Evolutionary conservation across 1,140 invertebrate genomes (phyloP).

Genomic region (Araneus ventricosus): DNA sequence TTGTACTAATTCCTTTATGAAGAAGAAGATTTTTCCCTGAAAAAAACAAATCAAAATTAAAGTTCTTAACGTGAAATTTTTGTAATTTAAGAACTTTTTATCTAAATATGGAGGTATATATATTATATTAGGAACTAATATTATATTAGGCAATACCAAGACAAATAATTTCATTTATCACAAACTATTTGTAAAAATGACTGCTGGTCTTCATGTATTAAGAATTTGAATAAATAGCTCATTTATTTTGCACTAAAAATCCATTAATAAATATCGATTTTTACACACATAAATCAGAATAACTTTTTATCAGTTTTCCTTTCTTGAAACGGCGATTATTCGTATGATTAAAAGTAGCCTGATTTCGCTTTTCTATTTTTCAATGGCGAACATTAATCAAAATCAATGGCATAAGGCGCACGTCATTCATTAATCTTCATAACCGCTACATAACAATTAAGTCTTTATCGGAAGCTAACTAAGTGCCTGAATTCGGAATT

Average conservation of each 20-base stretch:
- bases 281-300: background rate
- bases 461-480: background rate
- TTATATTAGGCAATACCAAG: no score
- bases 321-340: background rate
- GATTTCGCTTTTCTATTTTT: slow-evolving; percentile 5
- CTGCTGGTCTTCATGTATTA: no score
- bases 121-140: no score
- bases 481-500: background rate
- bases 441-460: slow-evolving; percentile 33
- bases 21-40: no score
- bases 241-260: background rate
- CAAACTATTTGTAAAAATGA: no score
- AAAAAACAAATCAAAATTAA: no score
- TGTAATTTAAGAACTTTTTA: no score
- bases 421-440: slow-evolving; percentile 35
- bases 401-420: slow-evolving; percentile 23
- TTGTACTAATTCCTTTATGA: no score
- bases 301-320: background rate
- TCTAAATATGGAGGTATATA: no score
- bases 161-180: no score
- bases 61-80: no score
- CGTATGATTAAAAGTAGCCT: background rate
- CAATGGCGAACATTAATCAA: slow-evolving; percentile 5
- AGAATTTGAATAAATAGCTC: no score
- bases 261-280: background rate